These are phyloP conservation scores for Galeruca laticollis DNA, from an alignment of 2,888 invertebrate species.

Conservation along the genomic window DNA sequence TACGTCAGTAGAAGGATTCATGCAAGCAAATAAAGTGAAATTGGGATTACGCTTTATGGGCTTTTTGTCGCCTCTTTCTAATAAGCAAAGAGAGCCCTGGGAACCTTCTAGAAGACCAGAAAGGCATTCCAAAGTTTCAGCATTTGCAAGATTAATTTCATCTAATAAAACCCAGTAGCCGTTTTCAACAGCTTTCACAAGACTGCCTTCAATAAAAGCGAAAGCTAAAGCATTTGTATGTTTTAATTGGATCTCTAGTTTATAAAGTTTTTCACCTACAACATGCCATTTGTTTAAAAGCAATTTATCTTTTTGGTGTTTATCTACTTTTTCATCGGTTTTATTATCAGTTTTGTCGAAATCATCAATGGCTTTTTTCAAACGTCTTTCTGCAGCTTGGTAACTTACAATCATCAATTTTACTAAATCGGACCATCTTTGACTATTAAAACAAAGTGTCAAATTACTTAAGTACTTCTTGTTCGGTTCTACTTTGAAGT, in stretches of 20 bases:
- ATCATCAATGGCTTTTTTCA: slow-evolving; percentile 58
- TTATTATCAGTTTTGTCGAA: slow-evolving; percentile 19
- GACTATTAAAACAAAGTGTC: slow-evolving; percentile 79
- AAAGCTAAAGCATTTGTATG: slow-evolving; percentile 83
- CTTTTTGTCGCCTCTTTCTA: slow-evolving; percentile 91
- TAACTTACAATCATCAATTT: slow-evolving; percentile 82
- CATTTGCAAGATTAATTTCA: slow-evolving; percentile 97
- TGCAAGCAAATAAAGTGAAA: slow-evolving; percentile 97
- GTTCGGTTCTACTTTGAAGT: slow-evolving; percentile 83
- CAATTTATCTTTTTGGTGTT: slow-evolving; percentile 64
- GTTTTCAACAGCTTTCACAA: slow-evolving; percentile 90
- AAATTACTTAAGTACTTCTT: slow-evolving; percentile 85
- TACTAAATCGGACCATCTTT: slow-evolving; percentile 80
- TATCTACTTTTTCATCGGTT: slow-evolving; percentile 35
- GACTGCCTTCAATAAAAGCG: slow-evolving; percentile 92
- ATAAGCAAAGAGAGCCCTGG: slow-evolving; percentile 82
- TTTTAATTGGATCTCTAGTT: slow-evolving; percentile 81
- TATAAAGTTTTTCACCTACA: slow-evolving; percentile 76
- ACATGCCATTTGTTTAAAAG: slow-evolving; percentile 74
- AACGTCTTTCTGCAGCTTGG: slow-evolving; percentile 73
- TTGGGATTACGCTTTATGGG: slow-evolving; percentile 85
- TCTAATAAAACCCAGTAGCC: slow-evolving; percentile 98
- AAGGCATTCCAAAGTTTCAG: slow-evolving; percentile 95
- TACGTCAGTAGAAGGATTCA: slow-evolving; percentile 99
- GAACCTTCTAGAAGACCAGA: slow-evolving; percentile 90